Base-by-base conservation (phyloP, 2,888 invertebrate genomes). In the Coremacera marginata region DNA sequence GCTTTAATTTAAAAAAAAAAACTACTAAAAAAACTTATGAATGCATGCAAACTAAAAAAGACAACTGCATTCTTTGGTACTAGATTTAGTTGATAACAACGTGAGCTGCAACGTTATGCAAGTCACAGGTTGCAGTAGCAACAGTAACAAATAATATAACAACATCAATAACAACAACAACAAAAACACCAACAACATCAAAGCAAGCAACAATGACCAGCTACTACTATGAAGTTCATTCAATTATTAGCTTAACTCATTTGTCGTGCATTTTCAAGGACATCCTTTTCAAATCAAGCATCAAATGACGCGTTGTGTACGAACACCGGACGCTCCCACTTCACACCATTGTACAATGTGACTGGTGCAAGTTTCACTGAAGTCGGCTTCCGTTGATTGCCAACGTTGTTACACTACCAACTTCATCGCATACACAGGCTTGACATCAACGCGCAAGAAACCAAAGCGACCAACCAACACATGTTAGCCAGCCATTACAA, bases 271-370 rank as follows among this genome's bases (percentile, higher is more conserved):
- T 31, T 63, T 73, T 73, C 73, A 83, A 83, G 83, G 83, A 83
- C 83, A 83, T 82, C 82, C 82, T 80, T 82, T 82, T 83, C 81
- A 82, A 82, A 83, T 80, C 34, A 27, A 73, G 79, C 80, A 81
- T 77, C 80, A 77, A 70, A 62, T 70, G 75, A 70, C 76, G 62
- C 5, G n/a, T 14, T 49, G 7, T 34, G 34, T 31, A 16, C 55
- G 51, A 31, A 25, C 62, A 25, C 19, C 22, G 25, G 34, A 19
- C 22, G 51, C 60, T 37, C 19, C 22, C 8, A 22, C 22, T 55
- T n/a, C n/a, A 22, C 55, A 7, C n/a, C 55, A n/a, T n/a, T 19
- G 7, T 2, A 22, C 55, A 55, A 55, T 25, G n/a, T 27, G 44
- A 44, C 44, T 44, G 44, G 44, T 11, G 44, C 14, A 44, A 44